A percentile compares a stretch with the other conserved stretches of the same genome.
phyloP scores from a whole-genome alignment of 2,113 vertebrate genomes.

The Agelaius tricolor region DNA sequence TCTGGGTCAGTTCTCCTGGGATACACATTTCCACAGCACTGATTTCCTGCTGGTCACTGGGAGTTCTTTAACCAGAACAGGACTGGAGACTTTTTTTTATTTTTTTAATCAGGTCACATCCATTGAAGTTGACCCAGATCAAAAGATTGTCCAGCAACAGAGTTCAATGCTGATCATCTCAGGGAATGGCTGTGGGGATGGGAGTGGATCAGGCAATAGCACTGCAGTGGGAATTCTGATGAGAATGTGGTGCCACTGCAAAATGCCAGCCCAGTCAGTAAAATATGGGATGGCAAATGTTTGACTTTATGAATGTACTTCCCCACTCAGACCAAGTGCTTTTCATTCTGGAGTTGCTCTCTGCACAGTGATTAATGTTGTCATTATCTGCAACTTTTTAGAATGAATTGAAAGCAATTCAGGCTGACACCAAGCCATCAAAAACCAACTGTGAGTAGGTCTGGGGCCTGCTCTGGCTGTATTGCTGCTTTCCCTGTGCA shows the following conservation, averaged over 20 bases:
- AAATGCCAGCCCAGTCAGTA: background rate
- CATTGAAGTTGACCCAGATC: background rate
- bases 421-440: background rate
- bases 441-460: background rate
- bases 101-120: background rate
- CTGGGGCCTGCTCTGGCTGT: background rate
- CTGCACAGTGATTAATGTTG: background rate
- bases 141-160: background rate
- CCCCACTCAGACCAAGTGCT: fast-evolving
- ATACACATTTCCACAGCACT: background rate
- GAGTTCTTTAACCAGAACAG: background rate
- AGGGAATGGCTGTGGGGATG: background rate
- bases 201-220: background rate
- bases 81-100: too few species aligned
- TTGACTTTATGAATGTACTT: background rate
- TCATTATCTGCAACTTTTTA: background rate
- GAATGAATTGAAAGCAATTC: background rate
- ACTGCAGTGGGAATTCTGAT: background rate
- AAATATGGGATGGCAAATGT: background rate
- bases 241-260: background rate
- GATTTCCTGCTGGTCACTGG: background rate
- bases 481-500: background rate
- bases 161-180: background rate
- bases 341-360: background rate
- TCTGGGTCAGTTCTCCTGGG: background rate